These are phyloP conservation scores for Myoxocephalus aenaeus DNA, from an alignment of 2,797 vertebrate genomes.

Conservation along the genomic window DNA sequence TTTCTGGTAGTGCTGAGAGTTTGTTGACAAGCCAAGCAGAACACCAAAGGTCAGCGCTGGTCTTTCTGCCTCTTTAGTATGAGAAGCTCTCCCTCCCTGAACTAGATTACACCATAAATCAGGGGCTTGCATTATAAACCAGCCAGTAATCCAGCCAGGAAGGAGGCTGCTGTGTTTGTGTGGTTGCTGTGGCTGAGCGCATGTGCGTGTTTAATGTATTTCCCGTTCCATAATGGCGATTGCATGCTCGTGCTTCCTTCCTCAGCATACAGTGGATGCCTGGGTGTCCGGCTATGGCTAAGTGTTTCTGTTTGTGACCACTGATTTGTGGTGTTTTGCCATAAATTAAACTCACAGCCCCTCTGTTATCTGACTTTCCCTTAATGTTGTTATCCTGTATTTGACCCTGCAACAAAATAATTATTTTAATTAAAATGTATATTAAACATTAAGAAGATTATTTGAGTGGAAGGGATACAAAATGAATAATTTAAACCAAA, in stretches of 20 bases:
- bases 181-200: background rate
- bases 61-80: constrained; percentile 48
- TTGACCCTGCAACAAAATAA: background rate
- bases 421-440: background rate
- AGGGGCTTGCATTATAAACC: constrained; percentile 34
- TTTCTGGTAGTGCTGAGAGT: constrained; percentile 28
- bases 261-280: background rate
- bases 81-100: constrained; percentile 48
- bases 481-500: background rate
- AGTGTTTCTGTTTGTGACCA: background rate
- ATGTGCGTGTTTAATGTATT: background rate
- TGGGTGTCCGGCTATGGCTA: background rate
- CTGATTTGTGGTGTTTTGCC: background rate
- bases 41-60: constrained; percentile 60
- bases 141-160: constrained; percentile 42
- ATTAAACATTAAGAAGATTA: background rate
- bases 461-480: background rate
- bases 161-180: constrained; percentile 29
- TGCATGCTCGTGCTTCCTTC: background rate
- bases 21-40: constrained; percentile 47
- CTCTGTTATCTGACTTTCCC: background rate
- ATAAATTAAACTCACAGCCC: background rate
- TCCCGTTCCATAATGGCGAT: background rate
- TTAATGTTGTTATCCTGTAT: background rate
- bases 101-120: constrained; percentile 69